phyloP scores from a whole-genome alignment of 1,140 invertebrate genomes.

The Nasonia giraulti region DNA sequence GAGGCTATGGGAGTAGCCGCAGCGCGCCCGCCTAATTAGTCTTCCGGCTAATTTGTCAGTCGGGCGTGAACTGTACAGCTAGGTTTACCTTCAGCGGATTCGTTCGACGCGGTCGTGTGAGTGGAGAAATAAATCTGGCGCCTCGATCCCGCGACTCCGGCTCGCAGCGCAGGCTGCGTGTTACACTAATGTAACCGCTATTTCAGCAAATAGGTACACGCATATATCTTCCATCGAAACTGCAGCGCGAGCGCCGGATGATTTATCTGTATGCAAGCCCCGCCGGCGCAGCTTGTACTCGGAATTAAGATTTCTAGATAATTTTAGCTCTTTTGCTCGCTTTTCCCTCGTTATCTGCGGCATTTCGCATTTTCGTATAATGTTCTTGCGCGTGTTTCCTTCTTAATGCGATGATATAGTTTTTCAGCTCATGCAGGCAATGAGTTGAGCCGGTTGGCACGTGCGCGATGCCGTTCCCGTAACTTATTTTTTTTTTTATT shows the following conservation, averaged over 20 bases:
- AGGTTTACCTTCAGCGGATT: not conserved
- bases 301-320: constrained; percentile 39
- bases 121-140: constrained; percentile 19
- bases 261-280: constrained; percentile 24
- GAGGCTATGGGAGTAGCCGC: constrained; percentile 3
- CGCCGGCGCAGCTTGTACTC: not conserved
- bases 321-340: constrained; percentile 25
- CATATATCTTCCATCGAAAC: constrained; percentile 29
- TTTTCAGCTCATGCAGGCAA: not conserved
- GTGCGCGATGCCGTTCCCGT: not conserved
- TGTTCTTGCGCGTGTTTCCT: not conserved
- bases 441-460: not conserved
- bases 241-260: not conserved
- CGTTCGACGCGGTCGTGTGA: not conserved
- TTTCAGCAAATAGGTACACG: constrained; percentile 37
- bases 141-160: not conserved
- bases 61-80: not conserved
- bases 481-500: not conserved
- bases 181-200: constrained; percentile 45
- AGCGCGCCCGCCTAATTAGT: constrained; percentile 32
- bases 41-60: constrained; percentile 42
- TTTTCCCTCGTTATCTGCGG: constrained; percentile 14
- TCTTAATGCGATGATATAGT: not conserved
- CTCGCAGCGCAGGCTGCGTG: not conserved
- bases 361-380: not conserved